A percentile compares a stretch with the other conserved stretches of the same genome.
These are phyloP conservation scores for Paradoxurus hermaphroditus DNA, from an alignment of 2,113 vertebrate genomes.

Conservation along the genomic window DNA sequence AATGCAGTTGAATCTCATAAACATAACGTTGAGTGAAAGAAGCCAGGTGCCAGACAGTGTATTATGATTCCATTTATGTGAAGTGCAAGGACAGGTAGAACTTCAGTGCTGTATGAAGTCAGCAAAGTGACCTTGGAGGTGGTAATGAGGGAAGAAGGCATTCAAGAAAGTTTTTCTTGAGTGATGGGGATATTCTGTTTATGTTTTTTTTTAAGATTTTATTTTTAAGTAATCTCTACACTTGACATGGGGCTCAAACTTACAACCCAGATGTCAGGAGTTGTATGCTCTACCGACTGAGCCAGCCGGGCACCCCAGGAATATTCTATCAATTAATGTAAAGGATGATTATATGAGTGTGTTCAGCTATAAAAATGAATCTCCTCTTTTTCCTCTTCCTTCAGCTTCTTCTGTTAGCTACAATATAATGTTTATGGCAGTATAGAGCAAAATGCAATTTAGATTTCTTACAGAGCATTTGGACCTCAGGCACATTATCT, in stretches of 20 bases:
- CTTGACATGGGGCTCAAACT: neutral
- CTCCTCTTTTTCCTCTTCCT: neutral
- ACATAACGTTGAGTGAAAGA: neutral
- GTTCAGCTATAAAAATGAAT: neutral
- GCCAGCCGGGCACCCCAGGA: neutral
- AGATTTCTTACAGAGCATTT: neutral
- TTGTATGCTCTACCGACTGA: neutral
- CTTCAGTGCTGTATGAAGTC: neutral
- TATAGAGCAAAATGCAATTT: neutral
- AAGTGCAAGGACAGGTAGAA: neutral
- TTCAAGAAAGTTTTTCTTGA: neutral
- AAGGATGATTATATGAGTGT: neutral
- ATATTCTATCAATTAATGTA: neutral
- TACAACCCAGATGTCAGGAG: neutral
- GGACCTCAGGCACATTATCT: neutral
- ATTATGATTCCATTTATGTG: neutral
- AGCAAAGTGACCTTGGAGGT: neutral
- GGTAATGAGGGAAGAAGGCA: neutral
- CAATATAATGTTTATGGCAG: neutral
- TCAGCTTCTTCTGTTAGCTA: neutral
- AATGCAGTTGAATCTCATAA: neutral
- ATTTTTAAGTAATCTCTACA: neutral
- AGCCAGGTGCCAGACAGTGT: neutral
- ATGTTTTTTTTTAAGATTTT: neutral
- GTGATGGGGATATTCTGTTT: neutral